phyloP scores from a whole-genome alignment of 1,140 invertebrate genomes.

The Diploscapter pachys region DNA sequence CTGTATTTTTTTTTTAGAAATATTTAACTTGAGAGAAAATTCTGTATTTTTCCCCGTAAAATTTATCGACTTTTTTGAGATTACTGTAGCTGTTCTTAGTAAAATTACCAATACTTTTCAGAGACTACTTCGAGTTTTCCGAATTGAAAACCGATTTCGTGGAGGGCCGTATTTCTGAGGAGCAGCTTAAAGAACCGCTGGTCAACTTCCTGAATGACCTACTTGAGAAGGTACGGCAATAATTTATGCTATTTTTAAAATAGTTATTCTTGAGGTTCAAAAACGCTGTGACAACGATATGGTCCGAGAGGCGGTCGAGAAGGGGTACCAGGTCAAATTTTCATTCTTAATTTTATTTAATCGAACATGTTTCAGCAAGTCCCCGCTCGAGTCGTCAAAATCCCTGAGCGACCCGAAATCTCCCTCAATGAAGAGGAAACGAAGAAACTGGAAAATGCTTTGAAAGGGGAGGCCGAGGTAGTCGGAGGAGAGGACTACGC shows the following conservation, averaged over 20 bases:
- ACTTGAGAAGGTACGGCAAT: slow-evolving; percentile 27
- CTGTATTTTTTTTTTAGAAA: too few species aligned
- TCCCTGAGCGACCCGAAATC: background rate
- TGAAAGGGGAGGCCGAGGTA: background rate
- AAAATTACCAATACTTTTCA: slow-evolving; percentile 28
- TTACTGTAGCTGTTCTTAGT: background rate
- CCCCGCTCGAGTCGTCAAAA: background rate
- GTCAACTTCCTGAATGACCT: slow-evolving; percentile 47
- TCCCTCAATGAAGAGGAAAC: background rate
- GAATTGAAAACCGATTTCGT: slow-evolving; percentile 42
- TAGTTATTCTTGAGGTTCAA: slow-evolving; percentile 36
- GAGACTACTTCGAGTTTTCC: slow-evolving; percentile 27
- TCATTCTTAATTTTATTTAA: too few species aligned
- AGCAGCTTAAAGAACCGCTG: slow-evolving; percentile 41
- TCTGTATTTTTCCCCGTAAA: too few species aligned
- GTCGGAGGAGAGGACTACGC: background rate
- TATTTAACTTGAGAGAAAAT: too few species aligned
- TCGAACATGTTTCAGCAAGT: too few species aligned
- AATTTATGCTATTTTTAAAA: background rate
- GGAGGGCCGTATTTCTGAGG: slow-evolving; percentile 35
- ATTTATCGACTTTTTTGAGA: too few species aligned
- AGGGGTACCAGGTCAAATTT: slow-evolving; percentile 35
- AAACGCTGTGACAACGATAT: slow-evolving; percentile 40
- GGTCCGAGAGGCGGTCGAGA: slow-evolving; percentile 43
- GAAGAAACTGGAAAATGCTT: background rate